Conservation (phyloP, 2,888 invertebrate genomes). For the Brachyopa scutellaris region DNA sequence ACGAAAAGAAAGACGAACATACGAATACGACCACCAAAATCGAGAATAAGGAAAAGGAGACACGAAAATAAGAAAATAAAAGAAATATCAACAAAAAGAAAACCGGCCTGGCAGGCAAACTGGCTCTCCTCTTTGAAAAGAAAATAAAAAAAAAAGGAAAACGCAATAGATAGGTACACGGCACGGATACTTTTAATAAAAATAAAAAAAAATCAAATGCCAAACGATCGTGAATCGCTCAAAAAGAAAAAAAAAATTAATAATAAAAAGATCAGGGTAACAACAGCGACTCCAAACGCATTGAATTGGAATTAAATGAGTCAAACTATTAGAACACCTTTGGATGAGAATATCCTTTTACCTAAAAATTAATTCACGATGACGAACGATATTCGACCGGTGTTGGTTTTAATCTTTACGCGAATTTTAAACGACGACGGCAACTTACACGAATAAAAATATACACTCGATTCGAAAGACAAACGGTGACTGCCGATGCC, state of each 20-base stretch:
- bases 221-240: slow-evolving; percentile 17
- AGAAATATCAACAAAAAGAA: slow-evolving; percentile 45
- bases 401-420: slow-evolving; percentile 31
- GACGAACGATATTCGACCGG: slow-evolving; percentile 31
- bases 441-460: slow-evolving; percentile 23
- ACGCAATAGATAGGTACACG: slow-evolving; percentile 8
- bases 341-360: slow-evolving; percentile 15
- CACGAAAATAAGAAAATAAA: slow-evolving; percentile 41
- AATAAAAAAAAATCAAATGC: slow-evolving; percentile 13
- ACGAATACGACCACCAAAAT: slow-evolving; percentile 38
- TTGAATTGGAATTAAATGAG: slow-evolving; percentile 22
- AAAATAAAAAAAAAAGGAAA: slow-evolving; percentile 31
- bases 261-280: slow-evolving; percentile 27
- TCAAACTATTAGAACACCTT: not conserved
- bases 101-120: slow-evolving; percentile 64
- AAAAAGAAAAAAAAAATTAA: not conserved
- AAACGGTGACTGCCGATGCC: slow-evolving; percentile 74
- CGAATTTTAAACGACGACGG: slow-evolving; percentile 6
- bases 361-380: slow-evolving; percentile 45
- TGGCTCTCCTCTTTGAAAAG: slow-evolving; percentile 37
- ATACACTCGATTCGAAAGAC: slow-evolving; percentile 69
- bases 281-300: not conserved
- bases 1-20: slow-evolving; percentile 51
- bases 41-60: slow-evolving; percentile 15
- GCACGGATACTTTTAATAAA: slow-evolving; percentile 32